Percentiles rank a stretch among this genome's conserved stretches.
These are phyloP conservation scores for Thereva unica DNA, from an alignment of 2,888 invertebrate genomes.

Conservation along the genomic window DNA sequence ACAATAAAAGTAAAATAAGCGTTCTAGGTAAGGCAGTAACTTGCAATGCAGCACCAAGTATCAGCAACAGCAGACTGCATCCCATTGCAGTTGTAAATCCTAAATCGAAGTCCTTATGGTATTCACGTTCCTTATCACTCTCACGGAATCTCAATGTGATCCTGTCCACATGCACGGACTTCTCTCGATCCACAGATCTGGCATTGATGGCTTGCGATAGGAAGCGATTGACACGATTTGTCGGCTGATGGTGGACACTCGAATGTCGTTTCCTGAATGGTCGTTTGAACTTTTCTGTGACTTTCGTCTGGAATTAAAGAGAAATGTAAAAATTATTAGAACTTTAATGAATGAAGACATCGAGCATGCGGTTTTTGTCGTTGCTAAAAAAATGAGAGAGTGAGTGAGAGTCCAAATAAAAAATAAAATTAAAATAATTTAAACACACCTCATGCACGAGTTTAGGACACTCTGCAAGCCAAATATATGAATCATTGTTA, in stretches of 20 bases:
- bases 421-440: too few relatives aligned
- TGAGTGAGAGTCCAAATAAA: too few relatives aligned
- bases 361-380: too few relatives aligned
- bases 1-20: conserved; percentile 78
- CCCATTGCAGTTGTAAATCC: conserved; percentile 83
- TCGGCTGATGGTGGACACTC: conserved; percentile 84
- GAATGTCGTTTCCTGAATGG: conserved; percentile 87
- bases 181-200: conserved; percentile 86
- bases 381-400: too few relatives aligned
- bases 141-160: conserved; percentile 86
- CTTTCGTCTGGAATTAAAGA: conserved; percentile 70
- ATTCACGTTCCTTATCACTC: conserved; percentile 83
- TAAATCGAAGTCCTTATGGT: conserved; percentile 82
- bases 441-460: too few relatives aligned
- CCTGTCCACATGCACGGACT: conserved; percentile 84
- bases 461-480: too few relatives aligned
- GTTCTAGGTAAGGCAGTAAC: conserved; percentile 79
- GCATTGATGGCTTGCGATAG: conserved; percentile 90
- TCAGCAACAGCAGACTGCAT: conserved; percentile 74
- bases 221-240: conserved; percentile 90
- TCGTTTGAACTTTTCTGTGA: conserved; percentile 84
- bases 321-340: conserved; percentile 1
- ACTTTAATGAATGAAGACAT: too few relatives aligned
- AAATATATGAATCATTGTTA: too few relatives aligned
- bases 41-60: conserved; percentile 77